Evolutionary conservation across 2,797 vertebrate genomes (phyloP), one percentile per base, ranked within the genome.

Genomic region (Gymnopithys bicolor): DNA sequence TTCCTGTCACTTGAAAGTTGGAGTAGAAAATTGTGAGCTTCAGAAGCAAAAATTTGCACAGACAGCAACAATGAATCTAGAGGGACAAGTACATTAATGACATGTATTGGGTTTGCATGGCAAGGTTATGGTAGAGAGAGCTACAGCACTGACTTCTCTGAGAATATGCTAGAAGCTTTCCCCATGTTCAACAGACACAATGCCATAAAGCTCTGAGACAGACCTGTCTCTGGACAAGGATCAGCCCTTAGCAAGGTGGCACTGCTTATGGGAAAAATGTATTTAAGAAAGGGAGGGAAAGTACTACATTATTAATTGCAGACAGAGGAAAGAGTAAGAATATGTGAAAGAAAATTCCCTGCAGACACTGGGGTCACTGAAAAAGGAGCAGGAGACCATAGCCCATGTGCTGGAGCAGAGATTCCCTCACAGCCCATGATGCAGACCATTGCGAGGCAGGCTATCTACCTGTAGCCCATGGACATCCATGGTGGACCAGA

Each of bases 191-290:
- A 33, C 19, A 30, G 64, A 48, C 17, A 5, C 32, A 48, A 3
- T 14, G 10, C 10, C 39, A 60, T 8, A 4, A 19, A 69, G 7
- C 52, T 48, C 33, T 33, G 62, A 33, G 41, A 41, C 9, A 24
- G 17, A 55, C 6, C 11, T 1, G 0, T 5, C 17, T 13, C 13
- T 69, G 37, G 24, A 21, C 41, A 30, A 62, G 28, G 19, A 9
- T 19, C 1, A 77, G 13, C 16, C 24, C 48, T 69, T 19, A 23
- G 28, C 21, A 18, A 33, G 5, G 13, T 68, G 13, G 3, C 13
- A 25, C 9, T 53, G 30, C 21, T 13, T 41, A 25, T 25, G 21
- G 6, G 13, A 62, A 86, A 62, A 62, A 48, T 22, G 6, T 7
- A 19, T 62, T 41, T 78, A 48, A 55, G 30, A 25, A 77, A 39